Evolutionary conservation across 2,888 invertebrate genomes (phyloP).

Genomic region (Meghimatium bilineatum): DNA sequence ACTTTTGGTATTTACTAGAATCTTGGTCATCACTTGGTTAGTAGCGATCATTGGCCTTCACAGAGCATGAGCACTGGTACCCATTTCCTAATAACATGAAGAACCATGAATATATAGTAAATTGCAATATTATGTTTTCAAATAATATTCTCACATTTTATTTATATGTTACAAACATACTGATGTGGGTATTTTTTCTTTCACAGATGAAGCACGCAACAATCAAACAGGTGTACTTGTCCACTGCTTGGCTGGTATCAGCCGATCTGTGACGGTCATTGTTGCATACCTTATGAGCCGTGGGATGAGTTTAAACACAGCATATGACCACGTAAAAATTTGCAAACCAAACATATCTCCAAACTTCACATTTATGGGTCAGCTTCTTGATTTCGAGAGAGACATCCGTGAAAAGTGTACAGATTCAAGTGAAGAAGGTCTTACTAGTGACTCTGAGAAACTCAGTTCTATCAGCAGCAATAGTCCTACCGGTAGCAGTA

Average conservation of each 20-base stretch:
- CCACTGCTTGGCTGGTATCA: constrained; percentile 97
- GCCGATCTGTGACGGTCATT: constrained; percentile 96
- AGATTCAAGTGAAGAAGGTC: constrained; percentile 44
- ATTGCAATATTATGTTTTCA: no score
- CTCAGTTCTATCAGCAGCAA: constrained; percentile 46
- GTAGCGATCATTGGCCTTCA: no score
- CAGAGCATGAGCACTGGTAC: no score
- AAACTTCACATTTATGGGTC: constrained; percentile 98
- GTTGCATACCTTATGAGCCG: constrained; percentile 97
- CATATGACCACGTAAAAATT: constrained; percentile 93
- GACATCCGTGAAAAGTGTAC: constrained; percentile 80
- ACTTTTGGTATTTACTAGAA: no score
- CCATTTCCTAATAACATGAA: no score
- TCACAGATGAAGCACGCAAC: constrained; percentile 91
- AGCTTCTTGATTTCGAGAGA: constrained; percentile 93
- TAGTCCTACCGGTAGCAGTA: constrained; percentile 39
- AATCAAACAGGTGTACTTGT: constrained; percentile 93
- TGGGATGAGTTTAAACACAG: constrained; percentile 92
- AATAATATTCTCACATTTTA: no score
- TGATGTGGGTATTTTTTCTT: background rate
- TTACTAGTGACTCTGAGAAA: constrained; percentile 50
- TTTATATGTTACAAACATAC: background rate
- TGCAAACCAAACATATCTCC: constrained; percentile 97
- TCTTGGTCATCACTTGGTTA: no score
- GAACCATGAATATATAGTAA: no score